A percentile compares a stretch with the other conserved stretches of the same genome.
These are phyloP conservation scores for Scolopax rusticola DNA, from an alignment of 2,797 vertebrate genomes.

Conservation along the genomic window DNA sequence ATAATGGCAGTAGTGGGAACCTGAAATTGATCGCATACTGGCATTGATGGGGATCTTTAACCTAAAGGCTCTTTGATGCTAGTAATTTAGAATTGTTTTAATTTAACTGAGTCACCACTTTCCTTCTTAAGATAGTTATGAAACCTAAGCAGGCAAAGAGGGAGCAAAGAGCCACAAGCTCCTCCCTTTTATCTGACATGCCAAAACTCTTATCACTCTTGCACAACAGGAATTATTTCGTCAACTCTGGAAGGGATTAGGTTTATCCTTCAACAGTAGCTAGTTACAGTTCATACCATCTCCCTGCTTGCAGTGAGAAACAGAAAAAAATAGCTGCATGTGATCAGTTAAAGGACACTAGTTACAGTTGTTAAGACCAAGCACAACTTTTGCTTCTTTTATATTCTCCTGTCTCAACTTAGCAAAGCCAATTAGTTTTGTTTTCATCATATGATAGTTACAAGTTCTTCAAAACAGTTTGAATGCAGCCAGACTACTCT, in stretches of 20 bases:
- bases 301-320: not conserved
- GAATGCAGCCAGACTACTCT: not conserved
- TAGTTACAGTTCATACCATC: not conserved
- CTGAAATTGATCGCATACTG: not conserved
- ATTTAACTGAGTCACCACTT: not conserved
- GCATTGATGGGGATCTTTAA: not conserved
- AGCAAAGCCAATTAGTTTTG: not conserved
- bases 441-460: not conserved
- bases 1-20: not conserved
- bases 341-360: not conserved
- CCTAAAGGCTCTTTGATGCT: not conserved
- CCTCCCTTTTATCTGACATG: not conserved
- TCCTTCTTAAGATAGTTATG: not conserved
- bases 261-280: not conserved
- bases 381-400: not conserved
- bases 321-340: not conserved
- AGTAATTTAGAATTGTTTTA: not conserved
- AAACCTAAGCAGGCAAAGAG: not conserved
- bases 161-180: not conserved
- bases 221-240: conserved; percentile 36
- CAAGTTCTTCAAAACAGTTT: not conserved
- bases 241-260: not conserved
- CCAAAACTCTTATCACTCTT: conserved; percentile 9
- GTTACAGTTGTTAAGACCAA: not conserved
- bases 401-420: not conserved